A percentile compares a stretch with the other conserved stretches of the same genome.
Evolutionary conservation across 2,113 vertebrate species (phyloP).

Genomic region (Charadrius vociferus): DNA sequence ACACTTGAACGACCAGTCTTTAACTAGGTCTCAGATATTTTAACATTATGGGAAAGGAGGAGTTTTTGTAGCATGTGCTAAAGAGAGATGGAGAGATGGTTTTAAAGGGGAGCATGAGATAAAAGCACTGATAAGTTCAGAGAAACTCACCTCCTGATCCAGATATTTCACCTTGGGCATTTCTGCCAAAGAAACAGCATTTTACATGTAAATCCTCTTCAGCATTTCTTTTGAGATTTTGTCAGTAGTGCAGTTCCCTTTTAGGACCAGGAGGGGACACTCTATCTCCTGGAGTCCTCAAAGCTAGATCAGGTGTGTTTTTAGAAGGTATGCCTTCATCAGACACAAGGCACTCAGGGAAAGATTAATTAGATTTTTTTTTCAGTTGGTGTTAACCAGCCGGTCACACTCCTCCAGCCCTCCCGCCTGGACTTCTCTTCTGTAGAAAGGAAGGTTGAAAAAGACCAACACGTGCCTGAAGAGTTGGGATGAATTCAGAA

Average conservation of each 20-base stretch:
- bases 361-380: background rate
- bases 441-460: background rate
- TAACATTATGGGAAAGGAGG: background rate
- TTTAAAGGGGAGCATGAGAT: background rate
- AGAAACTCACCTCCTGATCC: background rate
- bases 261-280: slow-evolving; percentile 30
- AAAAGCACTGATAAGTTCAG: background rate
- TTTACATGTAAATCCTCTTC: background rate
- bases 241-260: background rate
- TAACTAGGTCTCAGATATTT: background rate
- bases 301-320: background rate
- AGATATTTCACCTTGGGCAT: background rate
- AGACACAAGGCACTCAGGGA: background rate
- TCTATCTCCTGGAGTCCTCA: background rate
- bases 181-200: background rate
- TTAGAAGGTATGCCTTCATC: background rate
- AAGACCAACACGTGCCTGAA: rapidly evolving
- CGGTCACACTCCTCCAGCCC: background rate
- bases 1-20: background rate
- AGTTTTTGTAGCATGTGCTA: background rate
- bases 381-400: background rate
- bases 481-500: background rate
- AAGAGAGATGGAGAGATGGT: background rate
- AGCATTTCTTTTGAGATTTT: background rate
- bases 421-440: background rate